phyloP scores from a whole-genome alignment of 2,797 vertebrate genomes.

The Craterocephalus amniculus region DNA sequence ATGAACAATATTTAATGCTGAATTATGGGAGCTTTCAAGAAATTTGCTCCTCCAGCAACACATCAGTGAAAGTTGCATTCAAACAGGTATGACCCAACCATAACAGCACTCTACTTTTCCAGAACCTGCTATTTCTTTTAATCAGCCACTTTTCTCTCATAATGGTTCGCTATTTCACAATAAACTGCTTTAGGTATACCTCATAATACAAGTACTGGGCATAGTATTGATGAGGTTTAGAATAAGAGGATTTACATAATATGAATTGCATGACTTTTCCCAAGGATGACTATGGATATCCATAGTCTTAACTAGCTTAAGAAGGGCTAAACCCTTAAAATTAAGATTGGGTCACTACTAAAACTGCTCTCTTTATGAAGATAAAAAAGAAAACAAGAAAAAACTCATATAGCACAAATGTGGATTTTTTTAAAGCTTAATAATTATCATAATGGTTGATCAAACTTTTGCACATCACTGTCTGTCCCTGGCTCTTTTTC shows the following conservation, averaged over 20 bases:
- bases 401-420: background rate
- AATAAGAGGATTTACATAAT: background rate
- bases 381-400: background rate
- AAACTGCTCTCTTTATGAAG: background rate
- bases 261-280: background rate
- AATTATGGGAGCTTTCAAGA: background rate
- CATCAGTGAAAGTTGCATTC: background rate
- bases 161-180: background rate
- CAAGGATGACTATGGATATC: background rate
- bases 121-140: background rate
- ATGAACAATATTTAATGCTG: background rate
- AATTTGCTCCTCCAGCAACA: background rate
- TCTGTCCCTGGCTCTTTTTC: conserved; percentile 15
- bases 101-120: background rate
- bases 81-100: background rate
- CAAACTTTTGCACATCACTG: background rate
- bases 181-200: background rate
- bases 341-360: background rate
- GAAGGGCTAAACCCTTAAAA: background rate
- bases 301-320: background rate
- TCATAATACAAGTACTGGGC: background rate
- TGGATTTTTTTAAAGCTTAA: too few species aligned
- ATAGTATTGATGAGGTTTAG: background rate
- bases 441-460: background rate
- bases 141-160: background rate